Evolutionary conservation across 2,797 vertebrate genomes (phyloP), one percentile per base, ranked within the genome.

Genomic region (Microchirus variegatus): DNA sequence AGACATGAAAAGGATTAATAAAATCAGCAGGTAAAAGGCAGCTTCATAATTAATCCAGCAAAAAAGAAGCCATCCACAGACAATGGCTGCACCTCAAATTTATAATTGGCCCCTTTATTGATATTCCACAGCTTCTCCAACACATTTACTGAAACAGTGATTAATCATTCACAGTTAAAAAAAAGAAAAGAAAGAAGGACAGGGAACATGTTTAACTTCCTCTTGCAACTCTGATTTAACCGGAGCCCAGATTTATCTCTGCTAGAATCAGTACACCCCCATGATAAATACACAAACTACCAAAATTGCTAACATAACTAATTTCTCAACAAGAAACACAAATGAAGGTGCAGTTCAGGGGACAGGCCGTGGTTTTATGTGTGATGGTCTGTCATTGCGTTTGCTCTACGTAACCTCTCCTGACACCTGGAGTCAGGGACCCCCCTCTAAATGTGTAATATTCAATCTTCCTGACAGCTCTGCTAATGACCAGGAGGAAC

Each of bases 391-490:
- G 86, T 90, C 83, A 80, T 80, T 89, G 85, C 61, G 67, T 91
- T 89, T 89, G 89, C 88, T 91, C 88, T 78, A 77, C 67, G 76
- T 91, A 91, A 91, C 89, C 88, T 86, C 74, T 88, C 82, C 73
- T 91, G 90, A 90, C 91, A 90, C 89, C 86, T 87, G 87, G 83
- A 91, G 85, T 83, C 75, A 71, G 85, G 75, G 87, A 86, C 90
- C 91, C 89, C 89, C 90, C 89, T 88, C 84, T 69, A 85, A 86
- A 90, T 84, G 87, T 91, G 88, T 90, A 91, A 90, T 88, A 90
- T 93, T 94, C 92, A 91, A 93, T 94, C 92, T 93, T 93, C 90
- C 87, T 92, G 92, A 93, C 91, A 93, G 92, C 87, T 87, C 80
- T 59, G 73, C 92, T 93, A 94, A 94, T 94, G 92, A 93, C 87